These are phyloP conservation scores for Mantis religiosa DNA, from an alignment of 2,888 invertebrate genomes.

Conservation along the genomic window DNA sequence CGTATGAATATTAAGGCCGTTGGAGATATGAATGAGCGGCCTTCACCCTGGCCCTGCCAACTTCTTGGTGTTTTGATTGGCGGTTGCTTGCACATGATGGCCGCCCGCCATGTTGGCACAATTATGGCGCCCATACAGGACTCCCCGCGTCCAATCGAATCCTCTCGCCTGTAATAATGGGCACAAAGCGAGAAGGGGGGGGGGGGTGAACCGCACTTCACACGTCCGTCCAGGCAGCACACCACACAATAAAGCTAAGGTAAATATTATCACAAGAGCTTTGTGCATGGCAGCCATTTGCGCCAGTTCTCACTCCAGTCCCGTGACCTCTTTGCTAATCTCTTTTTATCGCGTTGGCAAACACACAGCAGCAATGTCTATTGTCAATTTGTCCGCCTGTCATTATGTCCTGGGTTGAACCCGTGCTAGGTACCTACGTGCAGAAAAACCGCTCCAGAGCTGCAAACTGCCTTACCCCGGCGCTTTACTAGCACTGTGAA, in stretches of 20 bases:
- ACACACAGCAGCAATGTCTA: background rate
- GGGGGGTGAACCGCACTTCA: background rate
- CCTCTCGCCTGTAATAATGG: slow-evolving; percentile 17
- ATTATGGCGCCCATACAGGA: slow-evolving; percentile 21
- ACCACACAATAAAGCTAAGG: slow-evolving; percentile 26
- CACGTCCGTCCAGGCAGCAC: slow-evolving; percentile 3
- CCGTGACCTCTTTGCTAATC: background rate
- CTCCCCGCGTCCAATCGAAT: slow-evolving; percentile 19
- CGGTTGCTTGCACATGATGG: background rate
- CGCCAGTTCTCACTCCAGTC: slow-evolving; percentile 9
- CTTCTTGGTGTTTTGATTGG: slow-evolving; percentile 24
- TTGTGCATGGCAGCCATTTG: slow-evolving; percentile 8
- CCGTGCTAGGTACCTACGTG: background rate
- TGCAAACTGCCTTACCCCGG: too few species aligned
- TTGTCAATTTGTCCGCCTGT: background rate
- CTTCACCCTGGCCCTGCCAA: background rate
- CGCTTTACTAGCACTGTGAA: too few species aligned
- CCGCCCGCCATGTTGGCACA: slow-evolving; percentile 23
- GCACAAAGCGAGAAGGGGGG: slow-evolving; percentile 16
- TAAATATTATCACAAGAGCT: slow-evolving; percentile 29
- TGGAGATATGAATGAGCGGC: background rate
- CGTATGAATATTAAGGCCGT: background rate
- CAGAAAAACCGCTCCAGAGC: background rate
- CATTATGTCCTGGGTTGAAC: background rate
- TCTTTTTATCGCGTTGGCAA: background rate